phyloP scores from a whole-genome alignment of 2,797 vertebrate species.

The Enteromius paludinosus region DNA sequence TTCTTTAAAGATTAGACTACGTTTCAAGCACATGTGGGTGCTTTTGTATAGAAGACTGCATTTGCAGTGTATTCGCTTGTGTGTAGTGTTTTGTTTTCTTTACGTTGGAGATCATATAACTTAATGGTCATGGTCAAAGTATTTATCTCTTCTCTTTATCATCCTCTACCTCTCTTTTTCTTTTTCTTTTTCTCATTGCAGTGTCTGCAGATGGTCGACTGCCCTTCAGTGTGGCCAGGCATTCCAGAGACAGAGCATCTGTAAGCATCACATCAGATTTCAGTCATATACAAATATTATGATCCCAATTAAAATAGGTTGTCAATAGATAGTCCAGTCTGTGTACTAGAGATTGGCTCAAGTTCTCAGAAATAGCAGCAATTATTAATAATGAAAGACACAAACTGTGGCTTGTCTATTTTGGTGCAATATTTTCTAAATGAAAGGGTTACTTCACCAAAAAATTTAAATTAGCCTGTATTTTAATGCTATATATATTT shows the following conservation, averaged over 20 bases:
- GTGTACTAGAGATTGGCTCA: not conserved
- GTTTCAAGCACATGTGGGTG: not conserved
- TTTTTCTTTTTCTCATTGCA: slow-evolving; percentile 57
- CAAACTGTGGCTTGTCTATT: not conserved
- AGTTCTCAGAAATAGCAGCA: not conserved
- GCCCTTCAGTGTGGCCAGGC: slow-evolving; percentile 88
- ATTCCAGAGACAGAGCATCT: slow-evolving; percentile 89
- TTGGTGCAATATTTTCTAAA: not conserved
- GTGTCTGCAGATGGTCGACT: slow-evolving; percentile 85
- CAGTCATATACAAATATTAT: not conserved
- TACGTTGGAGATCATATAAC: not conserved
- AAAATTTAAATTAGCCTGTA: too few species aligned
- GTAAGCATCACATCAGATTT: slow-evolving; percentile 76
- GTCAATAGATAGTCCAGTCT: not conserved
- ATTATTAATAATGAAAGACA: not conserved
- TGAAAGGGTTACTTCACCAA: too few species aligned
- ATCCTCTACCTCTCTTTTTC: slow-evolving; percentile 39
- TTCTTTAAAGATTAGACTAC: not conserved
- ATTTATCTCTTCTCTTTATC: slow-evolving; percentile 21
- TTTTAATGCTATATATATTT: too few species aligned
- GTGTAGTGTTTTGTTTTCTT: not conserved
- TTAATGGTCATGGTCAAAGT: not conserved
- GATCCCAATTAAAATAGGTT: not conserved
- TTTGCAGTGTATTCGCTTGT: slow-evolving; percentile 2
- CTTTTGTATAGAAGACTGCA: not conserved